Base-by-base conservation (phyloP, 2,888 invertebrate species). In the Hipparchia semele region DNA sequence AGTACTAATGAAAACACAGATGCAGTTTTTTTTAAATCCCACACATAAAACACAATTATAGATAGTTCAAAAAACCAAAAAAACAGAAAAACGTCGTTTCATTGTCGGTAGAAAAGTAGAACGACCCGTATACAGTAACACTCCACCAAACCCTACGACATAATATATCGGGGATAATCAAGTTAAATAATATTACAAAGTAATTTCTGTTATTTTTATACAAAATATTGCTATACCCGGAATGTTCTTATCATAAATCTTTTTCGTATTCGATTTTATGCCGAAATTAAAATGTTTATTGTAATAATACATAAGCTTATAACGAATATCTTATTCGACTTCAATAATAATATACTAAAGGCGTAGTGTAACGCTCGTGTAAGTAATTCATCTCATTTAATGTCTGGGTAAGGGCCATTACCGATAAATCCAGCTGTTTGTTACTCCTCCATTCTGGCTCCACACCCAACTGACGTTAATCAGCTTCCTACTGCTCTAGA, bases 371-470 rank as follows among this genome's bases (percentile, higher is more conserved):
- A 71, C 68, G 85, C 88, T 85, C 86, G 83, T 80, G 82, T 81
- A 83, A 83, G 84, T 83, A 87, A 87, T 90, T 85, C 85, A 86
- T 86, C 81, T 86, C 86, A 79, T 86, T 87, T 86, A 87, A 84
- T 85, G 88, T 89, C 87, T 85, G 83, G 83, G 84, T 84, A 81
- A 83, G 85, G 86, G 83, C 87, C 84, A 89, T 90, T 91, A 90
- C 88, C 90, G 85, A 91, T 91, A 91, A 92, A 92, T 92, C 87
- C 83, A 81, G 83, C 82, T 87, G 90, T 90, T 91, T 88, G 87
- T 84, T 83, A 83, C 84, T 80, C 83, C 81, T 80, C 80, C 80
- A 79, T 77, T 77, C 81, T 79, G 80, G 83, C 82, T 83, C 82
- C 83, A 77, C 80, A 80, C 83, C 82, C 81, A 77, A 76, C 86